Evolutionary conservation across 2,797 vertebrate genomes (phyloP).

Genomic region (Bradypodion pumilum): DNA sequence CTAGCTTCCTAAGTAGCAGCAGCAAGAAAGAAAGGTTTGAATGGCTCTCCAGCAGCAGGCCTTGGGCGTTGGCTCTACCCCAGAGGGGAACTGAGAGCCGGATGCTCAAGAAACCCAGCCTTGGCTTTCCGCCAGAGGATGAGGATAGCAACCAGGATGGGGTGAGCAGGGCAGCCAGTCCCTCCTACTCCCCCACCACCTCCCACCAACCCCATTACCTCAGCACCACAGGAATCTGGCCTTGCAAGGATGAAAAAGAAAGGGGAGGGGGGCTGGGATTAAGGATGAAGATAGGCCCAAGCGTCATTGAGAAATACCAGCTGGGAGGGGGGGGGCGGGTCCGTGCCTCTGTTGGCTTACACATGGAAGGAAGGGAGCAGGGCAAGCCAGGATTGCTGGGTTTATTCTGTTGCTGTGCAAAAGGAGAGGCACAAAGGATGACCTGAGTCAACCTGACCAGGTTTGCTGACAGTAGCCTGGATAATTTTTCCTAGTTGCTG

Average conservation of each 20-base stretch:
- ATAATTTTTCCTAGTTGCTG: background rate
- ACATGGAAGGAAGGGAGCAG: background rate
- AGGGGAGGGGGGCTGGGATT: background rate
- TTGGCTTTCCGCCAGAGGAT: slow-evolving; percentile 27
- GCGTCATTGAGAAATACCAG: slow-evolving; percentile 32
- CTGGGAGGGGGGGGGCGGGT: slow-evolving; percentile 24
- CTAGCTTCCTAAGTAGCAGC: background rate
- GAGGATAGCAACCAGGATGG: slow-evolving; percentile 23
- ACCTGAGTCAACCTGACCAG: background rate
- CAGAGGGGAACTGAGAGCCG: slow-evolving; percentile 28
- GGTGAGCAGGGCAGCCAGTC: slow-evolving; percentile 21
- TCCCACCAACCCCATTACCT: slow-evolving; percentile 32
- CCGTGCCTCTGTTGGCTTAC: background rate
- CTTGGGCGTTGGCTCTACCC: slow-evolving; percentile 18
- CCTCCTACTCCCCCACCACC: slow-evolving; percentile 23
- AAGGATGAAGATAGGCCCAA: slow-evolving; percentile 3
- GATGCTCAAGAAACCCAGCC: slow-evolving; percentile 28
- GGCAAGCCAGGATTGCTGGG: background rate
- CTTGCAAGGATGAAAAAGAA: slow-evolving; percentile 27
- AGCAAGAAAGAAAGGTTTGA: background rate
- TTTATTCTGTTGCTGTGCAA: background rate
- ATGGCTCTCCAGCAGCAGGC: background rate
- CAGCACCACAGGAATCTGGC: slow-evolving; percentile 42
- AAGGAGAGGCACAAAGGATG: background rate
- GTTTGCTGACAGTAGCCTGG: background rate